These are phyloP conservation scores for Anguilla anguilla DNA, from an alignment of 2,797 vertebrate genomes.

Conservation along the genomic window DNA sequence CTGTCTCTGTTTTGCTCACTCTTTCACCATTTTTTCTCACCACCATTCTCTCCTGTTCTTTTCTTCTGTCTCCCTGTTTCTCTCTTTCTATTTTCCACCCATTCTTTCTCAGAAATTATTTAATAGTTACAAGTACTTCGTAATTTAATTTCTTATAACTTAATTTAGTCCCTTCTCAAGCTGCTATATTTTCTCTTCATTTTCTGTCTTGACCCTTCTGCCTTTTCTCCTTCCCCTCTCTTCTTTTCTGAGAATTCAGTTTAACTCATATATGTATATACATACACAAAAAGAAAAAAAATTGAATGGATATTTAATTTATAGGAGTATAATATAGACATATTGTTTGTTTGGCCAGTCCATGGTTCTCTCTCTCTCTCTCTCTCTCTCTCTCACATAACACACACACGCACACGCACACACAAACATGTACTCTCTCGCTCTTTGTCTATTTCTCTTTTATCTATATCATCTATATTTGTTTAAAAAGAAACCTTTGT, in stretches of 20 bases:
- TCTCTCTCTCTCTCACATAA: not conserved
- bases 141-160: not conserved
- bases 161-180: not conserved
- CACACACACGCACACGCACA: too few relatives aligned
- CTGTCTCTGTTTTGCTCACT: not conserved
- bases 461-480: conserved; percentile 47
- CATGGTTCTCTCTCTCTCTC: not conserved
- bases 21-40: not conserved
- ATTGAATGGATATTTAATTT: not conserved
- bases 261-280: not conserved
- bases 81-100: not conserved
- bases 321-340: not conserved
- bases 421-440: not conserved
- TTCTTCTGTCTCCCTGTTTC: conserved; percentile 14
- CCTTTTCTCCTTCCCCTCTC: conserved; percentile 14
- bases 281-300: not conserved
- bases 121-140: not conserved
- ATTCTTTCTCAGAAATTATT: not conserved
- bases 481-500: not conserved
- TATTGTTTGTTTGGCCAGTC: too few relatives aligned
- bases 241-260: not conserved
- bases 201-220: not conserved
- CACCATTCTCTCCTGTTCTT: not conserved
- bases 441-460: conserved; percentile 43
- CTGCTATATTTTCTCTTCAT: not conserved